Evolutionary conservation across 2,113 vertebrate genomes (phyloP), one percentile per base, ranked within the genome.

Genomic region (Gymnocephalus cernua): DNA sequence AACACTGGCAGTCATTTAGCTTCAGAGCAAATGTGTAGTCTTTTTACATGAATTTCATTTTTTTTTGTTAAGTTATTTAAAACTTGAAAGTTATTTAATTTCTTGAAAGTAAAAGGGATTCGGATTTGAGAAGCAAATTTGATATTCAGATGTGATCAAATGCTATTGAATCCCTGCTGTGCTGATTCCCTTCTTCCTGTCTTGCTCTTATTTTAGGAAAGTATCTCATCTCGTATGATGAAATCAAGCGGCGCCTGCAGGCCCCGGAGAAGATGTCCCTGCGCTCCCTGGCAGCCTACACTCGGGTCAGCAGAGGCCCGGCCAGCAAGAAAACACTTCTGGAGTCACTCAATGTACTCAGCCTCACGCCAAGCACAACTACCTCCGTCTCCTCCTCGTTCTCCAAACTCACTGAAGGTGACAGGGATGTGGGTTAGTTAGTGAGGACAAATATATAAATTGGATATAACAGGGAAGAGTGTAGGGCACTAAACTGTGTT

Each of bases 381-480:
- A 96, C 95, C 14, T 94, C 95, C 0, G 95, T 96, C 8, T 96
- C 95, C 71, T 95, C 95, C 29, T 95, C 95, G 0, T 95, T 96
- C 92, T 96, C 95, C 88, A 96, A 96, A 84, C 94, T 96, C 61
- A 95, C 95, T 6, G 95, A 96, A 91, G 95, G 95, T 95, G 79
- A 85, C 71, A 10, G 7, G 13, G 74, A 27, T 12, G 35, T 38
- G 38, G 11, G 41, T 38, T 53, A 19, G 41, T 38, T 53, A 19
- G 50, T 25, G n/a, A 23, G 12, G 18, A 53, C 12, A 18, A 6
- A 48, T 63, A 38, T 53, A 38, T 21, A 1, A 0, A 15, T 71
- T 16, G 25, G 23, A 38, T 10, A 41, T 12, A 5, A 5, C 6
- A 2, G 16, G 18, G 6, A 1, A 50, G 23, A 16, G 16, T 10